A percentile compares a stretch with the other conserved stretches of the same genome.
phyloP scores from a whole-genome alignment of 2,797 vertebrate species.

The Hypotaenidia okinawae region DNA sequence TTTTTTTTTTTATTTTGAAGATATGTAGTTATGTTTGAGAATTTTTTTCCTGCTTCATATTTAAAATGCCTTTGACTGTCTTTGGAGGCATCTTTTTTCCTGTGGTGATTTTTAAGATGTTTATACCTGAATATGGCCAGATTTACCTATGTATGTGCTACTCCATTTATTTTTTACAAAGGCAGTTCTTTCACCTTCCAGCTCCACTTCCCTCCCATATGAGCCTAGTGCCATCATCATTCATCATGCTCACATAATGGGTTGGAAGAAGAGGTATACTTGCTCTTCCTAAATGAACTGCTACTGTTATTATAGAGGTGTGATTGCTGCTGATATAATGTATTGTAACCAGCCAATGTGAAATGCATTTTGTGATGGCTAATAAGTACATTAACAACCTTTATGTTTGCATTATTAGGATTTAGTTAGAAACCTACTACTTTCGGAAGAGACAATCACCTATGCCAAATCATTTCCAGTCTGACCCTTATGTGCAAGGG shows the following conservation, averaged over 20 bases:
- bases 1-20: background rate
- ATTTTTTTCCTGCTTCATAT: background rate
- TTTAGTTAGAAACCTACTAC: slow-evolving; percentile 62
- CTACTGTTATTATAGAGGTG: slow-evolving; percentile 55
- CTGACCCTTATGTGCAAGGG: slow-evolving; percentile 54
- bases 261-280: slow-evolving; percentile 52
- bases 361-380: slow-evolving; percentile 64
- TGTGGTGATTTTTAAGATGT: background rate
- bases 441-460: slow-evolving; percentile 12
- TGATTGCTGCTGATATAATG: slow-evolving; percentile 61
- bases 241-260: slow-evolving; percentile 55
- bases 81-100: background rate
- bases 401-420: slow-evolving; percentile 70
- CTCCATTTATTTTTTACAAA: slow-evolving; percentile 17
- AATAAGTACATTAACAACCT: slow-evolving; percentile 65
- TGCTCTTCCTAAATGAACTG: slow-evolving; percentile 62
- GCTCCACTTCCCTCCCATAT: slow-evolving; percentile 8
- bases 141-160: background rate
- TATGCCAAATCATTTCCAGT: background rate
- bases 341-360: slow-evolving; percentile 63
- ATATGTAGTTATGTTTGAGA: background rate
- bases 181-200: slow-evolving; percentile 53
- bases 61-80: background rate
- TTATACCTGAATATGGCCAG: background rate
- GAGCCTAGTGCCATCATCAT: slow-evolving; percentile 39